Evolutionary conservation across 2,888 invertebrate genomes (phyloP), one percentile per base, ranked within the genome.

Genomic region (Athalia cordata): DNA sequence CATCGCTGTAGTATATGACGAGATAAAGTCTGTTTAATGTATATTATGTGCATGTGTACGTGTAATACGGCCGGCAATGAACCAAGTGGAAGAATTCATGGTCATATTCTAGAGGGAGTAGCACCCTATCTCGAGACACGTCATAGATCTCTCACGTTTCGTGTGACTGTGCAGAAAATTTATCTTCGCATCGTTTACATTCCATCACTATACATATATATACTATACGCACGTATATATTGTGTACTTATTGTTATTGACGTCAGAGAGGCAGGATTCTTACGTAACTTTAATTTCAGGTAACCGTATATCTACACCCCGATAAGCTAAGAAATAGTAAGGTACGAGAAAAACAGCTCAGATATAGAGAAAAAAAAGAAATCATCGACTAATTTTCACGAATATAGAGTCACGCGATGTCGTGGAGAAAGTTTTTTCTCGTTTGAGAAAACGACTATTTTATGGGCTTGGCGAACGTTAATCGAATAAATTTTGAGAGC

Each of bases 231-330:
- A 43, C 9, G 15, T 9, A 15, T 9, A 29, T 11, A 9, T 52
- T 9, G 7, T 52, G 7, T 52, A 9, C 52, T 52, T 11, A 11
- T 52, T 52, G 55, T 55, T 47, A 65, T 68, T 50, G 3, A 68
- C 52, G 49, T 68, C 67, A 55, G 68, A 68, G 68, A 68, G 68
- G 68, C 55, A 55, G 50, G 11, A 68, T 68, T 68, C 68, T 55
- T 29, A 29, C 29, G 29, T 29, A 29, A 29, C 2, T 29, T 29
- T 29, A 29, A 29, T 29, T 29, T 29, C 2, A 29, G 29, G 29
- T 29, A 1, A 29, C 29, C 29, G 29, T 29, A n/a, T n/a, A n/a
- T n/a, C n/a, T n/a, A n/a, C n/a, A n/a, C n/a, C n/a, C n/a, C n/a
- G n/a, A n/a, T 29, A 29, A 29, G 29, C 29, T 29, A 29, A 29